These are phyloP conservation scores for Drosophila aldrichi DNA, from an alignment of 2,888 invertebrate species.

Conservation along the genomic window DNA sequence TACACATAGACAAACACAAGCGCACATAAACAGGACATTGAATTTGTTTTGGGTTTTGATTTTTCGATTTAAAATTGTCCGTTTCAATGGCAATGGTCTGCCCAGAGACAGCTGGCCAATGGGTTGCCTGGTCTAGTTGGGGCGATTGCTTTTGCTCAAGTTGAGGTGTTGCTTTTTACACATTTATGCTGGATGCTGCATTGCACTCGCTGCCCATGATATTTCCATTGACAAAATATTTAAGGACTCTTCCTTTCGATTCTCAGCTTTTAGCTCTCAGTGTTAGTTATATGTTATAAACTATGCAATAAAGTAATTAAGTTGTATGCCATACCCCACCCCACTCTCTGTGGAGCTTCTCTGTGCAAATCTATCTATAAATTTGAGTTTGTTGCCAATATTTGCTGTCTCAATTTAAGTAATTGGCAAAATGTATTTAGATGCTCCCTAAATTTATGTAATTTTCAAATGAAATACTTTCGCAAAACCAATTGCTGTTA, in stretches of 20 bases:
- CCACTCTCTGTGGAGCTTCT: conserved; percentile 7
- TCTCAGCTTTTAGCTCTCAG: too few relatives aligned
- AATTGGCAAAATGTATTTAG: conserved; percentile 1
- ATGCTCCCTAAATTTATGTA: background rate
- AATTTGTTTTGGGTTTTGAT: conserved; percentile 78
- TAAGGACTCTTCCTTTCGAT: conserved; percentile 13
- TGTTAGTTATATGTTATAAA: conserved; percentile 11
- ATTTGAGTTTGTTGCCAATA: conserved; percentile 37
- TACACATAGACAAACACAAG: conserved; percentile 31
- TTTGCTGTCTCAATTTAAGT: conserved; percentile 26
- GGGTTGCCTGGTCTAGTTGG: conserved; percentile 6
- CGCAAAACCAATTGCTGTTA: background rate
- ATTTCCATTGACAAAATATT: conserved; percentile 43
- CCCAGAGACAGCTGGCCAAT: conserved; percentile 17
- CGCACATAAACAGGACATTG: conserved; percentile 71
- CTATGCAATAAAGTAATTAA: conserved; percentile 60
- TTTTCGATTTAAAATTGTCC: conserved; percentile 77
- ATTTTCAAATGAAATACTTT: conserved; percentile 26
- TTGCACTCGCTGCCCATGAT: conserved; percentile 27
- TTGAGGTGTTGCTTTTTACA: conserved; percentile 47
- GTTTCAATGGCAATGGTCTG: conserved; percentile 72
- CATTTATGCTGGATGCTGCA: conserved; percentile 45
- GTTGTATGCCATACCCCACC: conserved; percentile 29
- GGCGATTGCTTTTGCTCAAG: conserved; percentile 14
- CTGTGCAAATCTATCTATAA: conserved; percentile 10